phyloP scores from a whole-genome alignment of 2,797 vertebrate species.

The Cacajao melanocephalus region DNA sequence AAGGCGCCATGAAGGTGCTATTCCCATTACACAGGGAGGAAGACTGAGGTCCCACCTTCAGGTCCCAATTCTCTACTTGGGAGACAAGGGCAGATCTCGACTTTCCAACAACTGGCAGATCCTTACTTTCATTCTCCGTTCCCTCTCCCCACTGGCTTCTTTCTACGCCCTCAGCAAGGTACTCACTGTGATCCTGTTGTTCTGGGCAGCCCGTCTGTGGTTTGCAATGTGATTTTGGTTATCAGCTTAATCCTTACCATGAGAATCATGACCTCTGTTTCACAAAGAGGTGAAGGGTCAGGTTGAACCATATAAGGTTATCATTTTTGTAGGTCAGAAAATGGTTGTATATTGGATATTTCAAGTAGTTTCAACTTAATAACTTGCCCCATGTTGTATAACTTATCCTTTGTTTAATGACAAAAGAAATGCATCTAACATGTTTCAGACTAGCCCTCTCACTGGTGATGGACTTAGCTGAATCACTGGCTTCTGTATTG shows the following conservation, averaged over 20 bases:
- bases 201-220: fast-evolving
- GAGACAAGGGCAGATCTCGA: not conserved
- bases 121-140: not conserved
- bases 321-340: not conserved
- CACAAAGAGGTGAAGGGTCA: not conserved
- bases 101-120: not conserved
- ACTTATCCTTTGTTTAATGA: not conserved
- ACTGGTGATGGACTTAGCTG: not conserved
- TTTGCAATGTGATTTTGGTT: not conserved
- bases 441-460: not conserved
- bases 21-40: not conserved
- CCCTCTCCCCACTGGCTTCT: not conserved
- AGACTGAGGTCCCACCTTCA: not conserved
- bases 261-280: not conserved
- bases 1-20: fast-evolving
- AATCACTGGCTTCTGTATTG: not conserved
- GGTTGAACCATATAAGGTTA: not conserved
- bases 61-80: not conserved
- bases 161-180: not conserved
- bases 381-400: not conserved
- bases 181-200: not conserved
- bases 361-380: not conserved
- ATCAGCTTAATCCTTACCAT: not conserved
- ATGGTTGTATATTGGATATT: not conserved
- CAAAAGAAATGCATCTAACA: not conserved